A percentile compares a stretch with the other conserved stretches of the same genome.
Evolutionary conservation across 2,797 vertebrate genomes (phyloP).

Genomic region (Crenichthys baileyi): DNA sequence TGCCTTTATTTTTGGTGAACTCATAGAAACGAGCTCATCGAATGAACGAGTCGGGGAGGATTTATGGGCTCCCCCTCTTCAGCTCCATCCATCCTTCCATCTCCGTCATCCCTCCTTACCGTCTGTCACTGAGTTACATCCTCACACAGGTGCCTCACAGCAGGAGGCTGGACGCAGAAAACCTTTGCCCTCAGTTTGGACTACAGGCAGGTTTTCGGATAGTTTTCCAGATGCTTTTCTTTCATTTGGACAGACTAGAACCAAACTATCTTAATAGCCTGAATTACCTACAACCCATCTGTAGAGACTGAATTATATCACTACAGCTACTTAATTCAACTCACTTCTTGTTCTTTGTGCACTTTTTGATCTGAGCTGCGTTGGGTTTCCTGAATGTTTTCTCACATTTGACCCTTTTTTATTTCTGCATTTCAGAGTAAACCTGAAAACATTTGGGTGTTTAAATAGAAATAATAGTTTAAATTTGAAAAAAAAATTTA

Average conservation of each 20-base stretch:
- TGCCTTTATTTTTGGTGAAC: not conserved
- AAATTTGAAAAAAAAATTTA: too few species aligned
- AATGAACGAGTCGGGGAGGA: not conserved
- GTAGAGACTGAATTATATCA: too few species aligned
- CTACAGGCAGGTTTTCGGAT: not conserved
- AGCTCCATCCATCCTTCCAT: not conserved
- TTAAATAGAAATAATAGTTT: too few species aligned
- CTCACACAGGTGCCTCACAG: slow-evolving; percentile 3
- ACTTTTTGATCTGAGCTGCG: too few species aligned
- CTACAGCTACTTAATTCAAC: too few species aligned
- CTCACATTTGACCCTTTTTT: too few species aligned
- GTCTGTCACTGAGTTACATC: not conserved
- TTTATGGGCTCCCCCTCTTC: not conserved
- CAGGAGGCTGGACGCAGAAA: not conserved
- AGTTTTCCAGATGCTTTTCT: not conserved
- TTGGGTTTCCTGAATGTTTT: too few species aligned
- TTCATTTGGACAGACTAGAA: not conserved
- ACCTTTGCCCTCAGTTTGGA: not conserved
- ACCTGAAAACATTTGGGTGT: too few species aligned
- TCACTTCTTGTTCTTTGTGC: too few species aligned
- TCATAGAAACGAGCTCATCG: not conserved
- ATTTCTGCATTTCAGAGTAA: too few species aligned
- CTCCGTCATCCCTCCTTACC: not conserved
- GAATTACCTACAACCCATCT: too few species aligned
- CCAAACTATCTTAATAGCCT: too few species aligned